Evolutionary conservation across 2,797 vertebrate genomes (phyloP), one percentile per base, ranked within the genome.

Genomic region (Pagetopsis macropterus): DNA sequence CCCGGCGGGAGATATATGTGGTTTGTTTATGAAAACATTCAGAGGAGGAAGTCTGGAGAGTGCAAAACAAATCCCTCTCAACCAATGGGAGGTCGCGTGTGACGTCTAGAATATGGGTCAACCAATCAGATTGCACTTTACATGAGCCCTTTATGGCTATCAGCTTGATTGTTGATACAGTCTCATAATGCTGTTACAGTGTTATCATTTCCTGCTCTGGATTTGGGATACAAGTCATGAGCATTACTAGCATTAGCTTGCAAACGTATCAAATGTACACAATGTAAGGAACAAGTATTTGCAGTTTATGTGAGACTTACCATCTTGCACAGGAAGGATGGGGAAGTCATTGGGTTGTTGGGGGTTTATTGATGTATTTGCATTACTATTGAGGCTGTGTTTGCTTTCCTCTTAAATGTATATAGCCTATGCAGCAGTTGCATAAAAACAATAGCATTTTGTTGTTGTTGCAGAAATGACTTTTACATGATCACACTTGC

Each of bases 11-110:
- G 71, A 83, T 87, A 86, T 79, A 77, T 84, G 60, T 64, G 76
- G 82, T 91, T 93, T 94, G 92, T 94, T 94, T 94, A 94, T 88
- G 85, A 91, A 92, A 91, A 87, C 91, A 90, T 84, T 65, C 76
- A 84, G 71, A 78, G 65, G 78, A 92, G 92, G 90, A 94, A 92
- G 87, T 91, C 76, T 84, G 79, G 62, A 60, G 75, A 79, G 69
- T 75, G 83, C 88, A 91, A 93, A 95, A 94, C 92, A 93, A 92
- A 92, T 50, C 80, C 43, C 49, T 0, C 14, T 17, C 57, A 40
- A 64, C 95, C 93, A 95, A 95, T 95, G 27, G 72, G 45, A 88
- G 50, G 17, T 3, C 1, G 21, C 15, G 7, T 23, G 56, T 76
- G 67, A 85, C 71, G 79, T 78, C 14, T 5, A 40, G 75, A 86